Evolutionary conservation across 2,113 vertebrate genomes (phyloP).

Genomic region (Setophaga coronata): DNA sequence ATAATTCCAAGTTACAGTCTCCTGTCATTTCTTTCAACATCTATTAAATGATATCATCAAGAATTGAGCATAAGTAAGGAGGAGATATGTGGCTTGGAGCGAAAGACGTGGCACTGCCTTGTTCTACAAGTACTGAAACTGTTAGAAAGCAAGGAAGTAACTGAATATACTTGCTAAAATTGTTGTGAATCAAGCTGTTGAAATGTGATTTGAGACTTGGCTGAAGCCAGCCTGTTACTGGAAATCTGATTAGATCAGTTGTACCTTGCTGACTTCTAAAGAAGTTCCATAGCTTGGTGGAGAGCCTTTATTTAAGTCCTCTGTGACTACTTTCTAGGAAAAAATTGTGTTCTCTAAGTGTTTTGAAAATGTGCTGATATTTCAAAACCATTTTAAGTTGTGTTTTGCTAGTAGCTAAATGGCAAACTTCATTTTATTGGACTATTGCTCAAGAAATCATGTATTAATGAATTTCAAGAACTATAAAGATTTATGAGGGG

Average conservation of each 20-base stretch:
- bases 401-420: background rate
- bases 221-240: background rate
- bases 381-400: background rate
- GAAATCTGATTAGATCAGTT: background rate
- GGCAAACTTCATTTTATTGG: background rate
- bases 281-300: background rate
- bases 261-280: background rate
- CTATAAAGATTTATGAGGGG: background rate
- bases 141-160: background rate
- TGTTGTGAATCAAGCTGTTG: background rate
- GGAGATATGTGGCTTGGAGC: background rate
- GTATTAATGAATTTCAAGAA: background rate
- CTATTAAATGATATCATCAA: background rate
- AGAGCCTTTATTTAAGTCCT: background rate
- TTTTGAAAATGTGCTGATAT: background rate
- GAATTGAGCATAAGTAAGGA: background rate
- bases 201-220: background rate
- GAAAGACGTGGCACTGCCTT: background rate
- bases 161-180: background rate
- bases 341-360: background rate
- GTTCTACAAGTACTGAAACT: background rate
- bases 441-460: background rate
- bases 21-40: background rate
- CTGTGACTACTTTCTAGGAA: background rate
- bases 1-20: background rate